Evolutionary conservation across 2,113 vertebrate species (phyloP), one percentile per base, ranked within the genome.

Genomic region (Passer montanus): DNA sequence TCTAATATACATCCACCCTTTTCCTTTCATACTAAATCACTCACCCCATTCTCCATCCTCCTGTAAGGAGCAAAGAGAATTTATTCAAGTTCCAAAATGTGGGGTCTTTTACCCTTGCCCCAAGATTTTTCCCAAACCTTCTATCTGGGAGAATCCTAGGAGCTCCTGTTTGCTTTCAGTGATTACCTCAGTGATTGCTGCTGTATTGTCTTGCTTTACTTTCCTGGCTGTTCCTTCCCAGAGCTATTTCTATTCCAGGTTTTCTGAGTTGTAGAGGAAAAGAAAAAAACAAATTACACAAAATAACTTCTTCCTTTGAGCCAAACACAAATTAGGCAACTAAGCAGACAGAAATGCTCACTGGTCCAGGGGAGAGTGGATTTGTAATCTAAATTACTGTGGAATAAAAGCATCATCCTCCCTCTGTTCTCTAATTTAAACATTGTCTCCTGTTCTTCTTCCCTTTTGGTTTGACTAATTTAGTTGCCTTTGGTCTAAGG

Each of bases 391-490:
- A 82, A 91, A 91, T 94, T 79, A 58, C 27, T 7, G 22, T 52
- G 44, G 64, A 70, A 67, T 84, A 81, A 89, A 89, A 84, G 5
- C 81, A 83, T 81, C 53, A 37, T 22, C 62, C 69, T 39, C 19
- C 18, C 13, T 78, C 30, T 81, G 33, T 67, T 94, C 77, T 76
- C 41, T 87, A 89, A 95, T 82, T 92, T 60, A 75, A 94, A 87
- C n/a, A 49, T 20, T 85, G 56, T 64, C 50, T 89, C 58, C n/a
- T 60, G 22, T 16, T 92, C 64, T 43, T 92, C 67, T 91, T 86
- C 78, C 39, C 14, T 82, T 94, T 89, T 76, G 72, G 11, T 76
- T 82, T 49, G 39, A 81, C 69, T 94, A 81, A 92, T 89, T 78
- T 41, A 27, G 35, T 62, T 64, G 53, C 69, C 87, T 87, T 89